A percentile compares a stretch with the other conserved stretches of the same genome.
These are phyloP conservation scores for Tiliacea aurago DNA, from an alignment of 2,888 invertebrate genomes.

Conservation along the genomic window DNA sequence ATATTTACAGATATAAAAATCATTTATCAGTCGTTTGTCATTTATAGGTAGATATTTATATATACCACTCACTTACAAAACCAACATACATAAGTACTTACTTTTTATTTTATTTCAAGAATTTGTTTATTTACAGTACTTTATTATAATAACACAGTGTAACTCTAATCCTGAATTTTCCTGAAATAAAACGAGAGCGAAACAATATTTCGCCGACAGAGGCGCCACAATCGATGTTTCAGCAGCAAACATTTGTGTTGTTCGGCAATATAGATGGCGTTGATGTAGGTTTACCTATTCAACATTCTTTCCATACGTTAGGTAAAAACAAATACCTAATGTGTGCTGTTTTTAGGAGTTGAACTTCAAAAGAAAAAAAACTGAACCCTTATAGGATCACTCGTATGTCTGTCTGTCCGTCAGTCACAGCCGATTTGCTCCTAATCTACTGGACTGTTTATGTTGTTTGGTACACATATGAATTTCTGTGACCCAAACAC, in stretches of 20 bases:
- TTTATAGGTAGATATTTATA: background rate
- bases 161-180: background rate
- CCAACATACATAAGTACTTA: background rate
- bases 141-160: background rate
- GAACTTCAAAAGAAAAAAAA: too few relatives aligned
- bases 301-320: background rate
- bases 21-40: too few relatives aligned
- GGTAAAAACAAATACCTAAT: background rate
- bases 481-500: too few relatives aligned
- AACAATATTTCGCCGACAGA: slow-evolving; percentile 13
- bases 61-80: background rate
- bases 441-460: too few relatives aligned
- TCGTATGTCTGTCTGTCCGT: too few relatives aligned
- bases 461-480: too few relatives aligned
- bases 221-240: slow-evolving; percentile 31
- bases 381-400: too few relatives aligned
- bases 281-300: background rate
- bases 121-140: background rate
- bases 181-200: background rate
- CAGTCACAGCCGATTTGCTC: too few relatives aligned
- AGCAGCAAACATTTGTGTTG: background rate
- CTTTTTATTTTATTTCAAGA: background rate
- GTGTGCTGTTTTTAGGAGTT: background rate
- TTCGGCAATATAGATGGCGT: slow-evolving; percentile 47
- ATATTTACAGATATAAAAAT: too few relatives aligned